phyloP scores from a whole-genome alignment of 2,888 invertebrate genomes.

The Lasioglossum villosulum region DNA sequence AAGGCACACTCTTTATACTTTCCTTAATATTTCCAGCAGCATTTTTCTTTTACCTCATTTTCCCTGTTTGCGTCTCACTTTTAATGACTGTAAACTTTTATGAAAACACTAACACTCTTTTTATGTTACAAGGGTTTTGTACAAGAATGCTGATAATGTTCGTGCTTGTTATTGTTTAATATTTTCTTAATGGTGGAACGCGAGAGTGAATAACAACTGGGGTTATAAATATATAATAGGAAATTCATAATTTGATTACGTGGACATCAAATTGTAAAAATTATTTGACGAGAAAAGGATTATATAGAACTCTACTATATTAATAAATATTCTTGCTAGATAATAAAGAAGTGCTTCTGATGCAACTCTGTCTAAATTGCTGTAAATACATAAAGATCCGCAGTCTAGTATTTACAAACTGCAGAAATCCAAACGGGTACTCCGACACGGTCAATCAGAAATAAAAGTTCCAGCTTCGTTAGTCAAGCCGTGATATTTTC shows the following conservation, averaged over 20 bases:
- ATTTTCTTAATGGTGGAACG: not conserved
- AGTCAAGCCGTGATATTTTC: not conserved
- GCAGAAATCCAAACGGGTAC: not conserved
- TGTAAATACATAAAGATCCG: not conserved
- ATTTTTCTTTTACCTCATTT: not conserved
- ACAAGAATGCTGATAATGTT: not conserved
- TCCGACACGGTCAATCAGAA: not conserved
- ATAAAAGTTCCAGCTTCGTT: constrained; percentile 2
- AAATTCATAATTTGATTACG: not conserved
- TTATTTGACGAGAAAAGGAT: not conserved
- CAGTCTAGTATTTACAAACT: not conserved
- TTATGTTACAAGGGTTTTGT: not conserved
- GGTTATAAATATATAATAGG: not conserved
- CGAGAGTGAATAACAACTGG: not conserved
- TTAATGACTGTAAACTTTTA: constrained; percentile 6
- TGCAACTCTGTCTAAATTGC: not conserved
- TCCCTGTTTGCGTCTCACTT: not conserved
- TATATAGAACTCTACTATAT: not conserved
- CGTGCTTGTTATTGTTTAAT: not conserved
- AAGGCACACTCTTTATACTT: constrained; percentile 1
- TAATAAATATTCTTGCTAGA: not conserved
- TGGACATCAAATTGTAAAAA: not conserved
- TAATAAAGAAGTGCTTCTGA: not conserved
- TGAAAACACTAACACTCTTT: not conserved
- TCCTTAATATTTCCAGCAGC: not conserved